A percentile compares a stretch with the other conserved stretches of the same genome.
phyloP scores from a whole-genome alignment of 2,113 vertebrate genomes.

The Pagrus major region DNA sequence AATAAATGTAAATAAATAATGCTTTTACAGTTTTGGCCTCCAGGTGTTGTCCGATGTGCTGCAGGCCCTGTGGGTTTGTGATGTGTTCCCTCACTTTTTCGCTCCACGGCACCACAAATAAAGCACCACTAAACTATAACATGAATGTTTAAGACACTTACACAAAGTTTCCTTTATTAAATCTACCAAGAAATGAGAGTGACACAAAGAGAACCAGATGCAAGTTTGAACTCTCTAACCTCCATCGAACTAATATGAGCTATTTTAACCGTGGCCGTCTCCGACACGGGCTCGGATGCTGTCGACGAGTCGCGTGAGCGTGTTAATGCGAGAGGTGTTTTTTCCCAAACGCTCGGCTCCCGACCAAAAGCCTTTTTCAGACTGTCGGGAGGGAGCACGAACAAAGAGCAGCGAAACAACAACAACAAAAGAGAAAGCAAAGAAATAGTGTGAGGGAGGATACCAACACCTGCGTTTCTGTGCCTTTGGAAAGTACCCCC shows the following conservation, averaged over 20 bases:
- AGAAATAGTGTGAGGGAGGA: conserved; percentile 37
- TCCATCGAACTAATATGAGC: not conserved
- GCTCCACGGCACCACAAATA: too few relatives aligned
- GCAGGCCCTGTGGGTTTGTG: too few relatives aligned
- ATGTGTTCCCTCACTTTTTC: too few relatives aligned
- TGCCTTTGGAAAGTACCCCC: conserved; percentile 62
- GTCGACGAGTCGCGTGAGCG: not conserved
- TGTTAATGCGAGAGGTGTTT: not conserved
- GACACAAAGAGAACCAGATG: not conserved
- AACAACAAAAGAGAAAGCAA: conserved; percentile 37
- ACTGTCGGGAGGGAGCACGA: conserved; percentile 9
- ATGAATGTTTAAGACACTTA: too few relatives aligned
- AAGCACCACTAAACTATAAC: too few relatives aligned
- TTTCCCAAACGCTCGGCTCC: conserved; percentile 22
- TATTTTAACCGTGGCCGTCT: not conserved
- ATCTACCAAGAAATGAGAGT: not conserved
- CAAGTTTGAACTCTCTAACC: not conserved
- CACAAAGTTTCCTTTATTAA: not conserved
- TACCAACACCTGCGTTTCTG: conserved; percentile 68
- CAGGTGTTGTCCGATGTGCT: too few relatives aligned
- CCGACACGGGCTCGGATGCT: not conserved
- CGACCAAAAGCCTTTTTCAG: conserved; percentile 14
- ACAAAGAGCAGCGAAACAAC: conserved; percentile 51
- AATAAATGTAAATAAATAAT: too few relatives aligned
- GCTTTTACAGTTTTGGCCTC: too few relatives aligned